Percentiles rank a stretch among this genome's conserved stretches.
phyloP scores from a whole-genome alignment of 2,888 invertebrate species.

The Cephus pulcher region DNA sequence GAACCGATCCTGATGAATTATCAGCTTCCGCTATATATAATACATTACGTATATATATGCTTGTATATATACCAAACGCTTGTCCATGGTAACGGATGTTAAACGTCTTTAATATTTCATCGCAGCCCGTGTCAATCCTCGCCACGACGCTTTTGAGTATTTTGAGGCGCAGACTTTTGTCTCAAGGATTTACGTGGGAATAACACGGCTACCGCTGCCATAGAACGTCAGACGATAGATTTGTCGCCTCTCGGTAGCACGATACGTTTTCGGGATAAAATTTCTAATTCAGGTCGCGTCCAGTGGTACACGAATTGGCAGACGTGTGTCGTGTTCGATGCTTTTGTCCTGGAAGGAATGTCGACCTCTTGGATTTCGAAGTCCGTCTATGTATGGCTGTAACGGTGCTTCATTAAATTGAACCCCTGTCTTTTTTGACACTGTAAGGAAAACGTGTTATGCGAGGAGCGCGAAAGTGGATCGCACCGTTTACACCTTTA shows the following conservation, averaged over 20 bases:
- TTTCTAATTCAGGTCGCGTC: constrained; percentile 37
- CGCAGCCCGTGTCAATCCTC: not conserved
- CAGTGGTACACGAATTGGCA: constrained; percentile 1
- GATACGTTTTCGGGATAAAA: constrained; percentile 36
- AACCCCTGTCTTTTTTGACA: not conserved
- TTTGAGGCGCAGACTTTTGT: not conserved
- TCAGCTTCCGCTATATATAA: not conserved
- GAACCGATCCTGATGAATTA: not conserved
- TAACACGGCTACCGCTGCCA: constrained; percentile 6
- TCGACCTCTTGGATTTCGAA: not conserved
- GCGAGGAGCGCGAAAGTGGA: not conserved
- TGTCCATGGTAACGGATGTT: not conserved
- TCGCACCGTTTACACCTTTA: not conserved
- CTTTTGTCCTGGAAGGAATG: not conserved
- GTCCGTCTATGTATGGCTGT: not conserved
- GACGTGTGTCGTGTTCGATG: not conserved
- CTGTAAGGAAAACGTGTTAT: not conserved
- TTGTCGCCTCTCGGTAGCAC: not conserved
- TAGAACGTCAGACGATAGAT: constrained; percentile 14
- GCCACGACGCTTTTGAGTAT: not conserved
- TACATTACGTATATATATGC: not conserved
- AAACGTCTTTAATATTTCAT: not conserved
- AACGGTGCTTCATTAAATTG: not conserved
- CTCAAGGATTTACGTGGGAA: not conserved
- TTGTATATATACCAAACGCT: not conserved